Evolutionary conservation across 2,113 vertebrate species (phyloP), one percentile per base, ranked within the genome.

Genomic region (Peromyscus leucopus): DNA sequence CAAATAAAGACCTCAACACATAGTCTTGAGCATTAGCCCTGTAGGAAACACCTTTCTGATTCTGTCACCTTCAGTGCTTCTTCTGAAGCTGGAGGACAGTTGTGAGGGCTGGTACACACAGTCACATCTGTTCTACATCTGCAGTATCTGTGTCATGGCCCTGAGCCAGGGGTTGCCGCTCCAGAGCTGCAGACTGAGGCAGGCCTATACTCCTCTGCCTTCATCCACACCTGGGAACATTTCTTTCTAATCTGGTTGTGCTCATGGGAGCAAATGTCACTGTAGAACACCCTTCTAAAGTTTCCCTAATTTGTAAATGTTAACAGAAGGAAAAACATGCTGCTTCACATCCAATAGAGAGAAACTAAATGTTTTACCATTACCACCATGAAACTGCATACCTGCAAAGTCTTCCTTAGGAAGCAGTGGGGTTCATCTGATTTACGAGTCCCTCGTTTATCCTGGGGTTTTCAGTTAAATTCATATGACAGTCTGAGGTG

Each of bases 171-270:
- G 74, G 36, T 16, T 22, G 0, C 15, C 42, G 57, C 78, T 16
- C 39, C 16, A 63, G 59, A 72, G 5, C 5, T 22, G 5, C 0
- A 0, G 42, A 16, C 15, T 28, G 3, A 2, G 0, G 0, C 0
- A 7, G 31, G 0, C 21, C 63, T 69, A 63, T 9, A 1, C 31
- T 69, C 19, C 80, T 24, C 16, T 24, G 0, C 0, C 3, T 16
- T 33, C 42, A n/a, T 69, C 51, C 19, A 0, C 1, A 3, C 57
- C 57, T 10, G 16, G 31, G 55, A 13, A 17, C 0, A 0, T 57
- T 57, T 51, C 93, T 76, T 80, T 94, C 31, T 39, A 51, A 12
- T 57, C 57, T 51, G 55, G 55, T 67, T 89, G 17, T 61, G 46
- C 67, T 63, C 55, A 0, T n/a, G 13, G 61, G 78, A 80, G 42